Base-by-base conservation (phyloP, 2,113 vertebrate species). In the Atrichornis clamosus region DNA sequence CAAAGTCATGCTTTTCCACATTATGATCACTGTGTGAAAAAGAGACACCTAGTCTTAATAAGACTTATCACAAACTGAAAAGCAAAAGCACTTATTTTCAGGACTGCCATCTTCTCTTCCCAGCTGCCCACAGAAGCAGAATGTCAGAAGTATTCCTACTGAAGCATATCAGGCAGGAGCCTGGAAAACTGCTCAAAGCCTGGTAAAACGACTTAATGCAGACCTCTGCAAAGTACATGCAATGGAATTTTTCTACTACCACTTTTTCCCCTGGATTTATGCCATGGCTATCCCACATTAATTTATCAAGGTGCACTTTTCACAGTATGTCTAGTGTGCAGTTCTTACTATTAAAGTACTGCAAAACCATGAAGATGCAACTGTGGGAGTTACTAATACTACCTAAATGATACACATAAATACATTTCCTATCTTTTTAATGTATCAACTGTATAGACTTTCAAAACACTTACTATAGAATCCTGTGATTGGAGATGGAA, bases 281-380 rank as follows among this genome's bases (percentile, higher is more conserved):
- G 56, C 50, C 24, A 15, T 28, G 39, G 6, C 35, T 74, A 64
- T 65, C 3, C 16, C 41, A 60, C 19, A 12, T 37, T 59, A 33
- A 41, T 58, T 75, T 60, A 16, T 39, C 68, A 50, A 69, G 7
- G 11, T 41, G 3, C 2, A 26, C 20, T 59, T 86, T 89, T 63
- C 39, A 46, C 24, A 27, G 15, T 50, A 23, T 46, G 11, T 49
- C 2, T 33, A 46, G 4, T 28, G 4, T 47, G 9, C 13, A 55
- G 15, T 60, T 88, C 8, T 80, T 67, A 7, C 27, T 35, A 64
- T 27, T 59, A 10, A 83, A 63, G 14, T 63, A 55, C 49, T 80
- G 46, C 3, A 46, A 75, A 86, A n/a, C 15, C 10, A 37, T 26
- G 13, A 85, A 30, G 0, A 0, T 37, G 13, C 16, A 72, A 1